Evolutionary conservation across 2,797 vertebrate genomes (phyloP).

Genomic region (Artibeus lituratus): DNA sequence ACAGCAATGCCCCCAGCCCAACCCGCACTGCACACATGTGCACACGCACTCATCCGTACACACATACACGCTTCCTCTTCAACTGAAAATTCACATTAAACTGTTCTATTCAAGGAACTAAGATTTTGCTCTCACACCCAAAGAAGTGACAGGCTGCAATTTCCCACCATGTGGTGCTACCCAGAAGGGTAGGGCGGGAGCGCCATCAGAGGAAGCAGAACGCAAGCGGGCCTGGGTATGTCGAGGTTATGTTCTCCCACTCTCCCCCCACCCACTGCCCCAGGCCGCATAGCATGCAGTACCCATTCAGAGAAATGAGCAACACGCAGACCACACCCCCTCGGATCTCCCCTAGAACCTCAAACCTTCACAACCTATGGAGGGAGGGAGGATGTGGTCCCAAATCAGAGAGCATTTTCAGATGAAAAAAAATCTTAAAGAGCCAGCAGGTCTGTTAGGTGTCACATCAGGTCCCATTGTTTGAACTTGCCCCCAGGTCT

Average conservation of each 20-base stretch:
- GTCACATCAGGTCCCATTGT: neutral
- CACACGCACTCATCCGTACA: neutral
- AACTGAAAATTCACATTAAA: constrained; percentile 78
- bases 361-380: constrained; percentile 36
- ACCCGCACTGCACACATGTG: neutral
- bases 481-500: neutral
- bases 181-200: neutral
- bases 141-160: constrained; percentile 78
- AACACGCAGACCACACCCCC: neutral
- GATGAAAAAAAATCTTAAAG: neutral
- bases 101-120: constrained; percentile 76
- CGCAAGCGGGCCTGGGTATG: neutral
- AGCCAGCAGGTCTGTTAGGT: neutral
- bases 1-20: neutral
- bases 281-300: constrained; percentile 46
- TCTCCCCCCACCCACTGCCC: neutral
- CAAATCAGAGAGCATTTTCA: neutral
- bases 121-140: constrained; percentile 71
- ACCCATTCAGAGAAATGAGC: constrained; percentile 67
- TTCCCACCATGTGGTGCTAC: constrained; percentile 67
- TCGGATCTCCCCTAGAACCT: constrained; percentile 13
- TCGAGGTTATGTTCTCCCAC: constrained; percentile 14
- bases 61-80: neutral
- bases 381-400: neutral
- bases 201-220: constrained; percentile 32